Evolutionary conservation across 2,888 invertebrate species (phyloP), one percentile per base, ranked within the genome.

Genomic region (Drosophila neutralis): DNA sequence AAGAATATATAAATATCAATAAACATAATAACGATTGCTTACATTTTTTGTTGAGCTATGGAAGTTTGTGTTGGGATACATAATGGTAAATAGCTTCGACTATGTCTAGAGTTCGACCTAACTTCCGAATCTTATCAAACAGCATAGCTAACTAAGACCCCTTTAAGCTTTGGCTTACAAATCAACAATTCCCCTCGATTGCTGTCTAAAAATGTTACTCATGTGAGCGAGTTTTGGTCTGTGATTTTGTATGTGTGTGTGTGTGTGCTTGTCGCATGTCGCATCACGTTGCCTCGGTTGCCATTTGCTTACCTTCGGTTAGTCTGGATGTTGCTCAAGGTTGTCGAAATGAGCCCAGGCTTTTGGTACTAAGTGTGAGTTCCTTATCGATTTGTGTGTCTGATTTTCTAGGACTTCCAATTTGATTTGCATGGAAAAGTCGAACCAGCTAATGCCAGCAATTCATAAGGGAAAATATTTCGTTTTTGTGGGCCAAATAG

Each of bases 341-440:
- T 66, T 69, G 42, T n/a, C 51, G 49, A 52, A 78, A 56, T 45
- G n/a, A 40, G 59, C 48, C 45, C 52, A 52, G 38, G 27, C 53
- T 31, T 56, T 42, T 52, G 24, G 18, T 27, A 11, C 35, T 24
- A 21, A 58, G 21, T 58, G 18, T 33, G 11, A 49, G 21, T 53
- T 58, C 42, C 31, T 24, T 48, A 68, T 78, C 77, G 78, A 80
- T 72, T 80, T 70, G 45, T 33, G 31, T 71, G 63, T 40, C 56
- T 67, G 61, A 71, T 62, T 58, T 64, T 71, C 52, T 33, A 53
- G 59, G 38, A 68, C 54, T 80, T 29, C 11, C 59, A 76, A 72
- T 78, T 72, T 65, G 67, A 80, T 78, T 78, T 79, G 76, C 76
- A 80, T 79, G 61, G 33, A 54, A 66, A 79, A 70, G 71, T 61